Conservation (phyloP, 2,113 vertebrate genomes). For the Channa maculata region DNA sequence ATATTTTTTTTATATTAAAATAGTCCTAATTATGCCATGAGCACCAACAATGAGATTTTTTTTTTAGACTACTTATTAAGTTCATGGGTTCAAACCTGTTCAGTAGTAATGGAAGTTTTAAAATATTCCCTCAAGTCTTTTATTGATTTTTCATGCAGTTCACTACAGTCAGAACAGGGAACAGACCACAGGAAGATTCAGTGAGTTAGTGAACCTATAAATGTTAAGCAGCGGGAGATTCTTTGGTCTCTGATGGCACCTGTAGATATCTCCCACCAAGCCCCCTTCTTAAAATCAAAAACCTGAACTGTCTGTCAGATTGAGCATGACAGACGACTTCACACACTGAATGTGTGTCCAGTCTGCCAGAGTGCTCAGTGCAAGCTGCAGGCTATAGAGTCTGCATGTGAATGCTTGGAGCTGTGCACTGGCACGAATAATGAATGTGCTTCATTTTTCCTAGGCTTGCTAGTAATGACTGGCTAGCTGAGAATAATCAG, state of each 20-base stretch:
- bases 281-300: conserved; percentile 63
- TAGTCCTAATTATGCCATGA: background rate
- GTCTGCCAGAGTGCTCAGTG: conserved; percentile 18
- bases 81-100: conserved; percentile 10
- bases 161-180: background rate
- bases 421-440: conserved; percentile 55
- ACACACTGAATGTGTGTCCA: conserved; percentile 26
- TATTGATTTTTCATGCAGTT: conserved; percentile 36
- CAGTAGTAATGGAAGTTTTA: background rate
- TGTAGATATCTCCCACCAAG: conserved; percentile 42
- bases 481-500: conserved; percentile 56
- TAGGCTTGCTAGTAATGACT: conserved; percentile 42
- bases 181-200: conserved; percentile 23
- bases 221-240: conserved; percentile 58
- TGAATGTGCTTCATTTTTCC: conserved; percentile 48
- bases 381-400: conserved; percentile 31
- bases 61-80: conserved; percentile 13
- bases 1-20: conserved; percentile 15
- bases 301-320: conserved; percentile 49
- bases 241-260: conserved; percentile 43
- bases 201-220: conserved; percentile 46
- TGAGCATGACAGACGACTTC: conserved; percentile 50
- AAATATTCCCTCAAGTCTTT: background rate
- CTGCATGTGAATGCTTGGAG: conserved; percentile 35
- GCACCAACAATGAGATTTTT: conserved; percentile 1